Conservation (phyloP, 2,888 invertebrate species). For the Creontiades dilutus region DNA sequence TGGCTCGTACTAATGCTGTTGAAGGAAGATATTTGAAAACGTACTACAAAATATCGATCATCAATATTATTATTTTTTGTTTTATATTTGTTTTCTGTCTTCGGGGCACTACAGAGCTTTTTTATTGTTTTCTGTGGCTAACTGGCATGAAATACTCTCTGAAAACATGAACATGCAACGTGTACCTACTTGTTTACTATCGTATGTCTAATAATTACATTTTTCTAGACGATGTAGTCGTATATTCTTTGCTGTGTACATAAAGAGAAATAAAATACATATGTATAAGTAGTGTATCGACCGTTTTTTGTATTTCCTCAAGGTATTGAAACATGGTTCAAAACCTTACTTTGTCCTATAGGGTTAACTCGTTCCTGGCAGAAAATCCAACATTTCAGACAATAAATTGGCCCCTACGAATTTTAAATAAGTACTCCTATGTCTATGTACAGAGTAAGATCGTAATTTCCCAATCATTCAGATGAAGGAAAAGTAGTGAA, state of each 20-base stretch:
- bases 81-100: not conserved
- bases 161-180: conserved; percentile 54
- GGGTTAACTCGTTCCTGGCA: too few species aligned
- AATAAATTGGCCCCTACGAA: too few species aligned
- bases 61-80: conserved; percentile 2
- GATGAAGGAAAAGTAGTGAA: too few species aligned
- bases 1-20: not conserved
- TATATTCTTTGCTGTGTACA: conserved; percentile 75
- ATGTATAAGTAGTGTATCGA: conserved; percentile 71
- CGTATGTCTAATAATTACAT: conserved; percentile 73
- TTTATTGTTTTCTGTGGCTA: conserved; percentile 39
- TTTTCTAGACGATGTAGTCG: conserved; percentile 74
- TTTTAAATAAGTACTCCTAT: too few species aligned
- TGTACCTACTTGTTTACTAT: conserved; percentile 73
- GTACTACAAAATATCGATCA: not conserved
- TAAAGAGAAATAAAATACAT: conserved; percentile 74
- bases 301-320: not conserved
- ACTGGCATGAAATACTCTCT: conserved; percentile 33
- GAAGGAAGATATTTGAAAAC: not conserved
- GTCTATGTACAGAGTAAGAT: too few species aligned
- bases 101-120: conserved; percentile 2
- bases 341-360: too few species aligned
- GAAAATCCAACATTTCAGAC: too few species aligned
- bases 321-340: too few species aligned
- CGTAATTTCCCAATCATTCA: too few species aligned